Conservation (phyloP, 2,113 vertebrate genomes). For the Cavia porcellus region DNA sequence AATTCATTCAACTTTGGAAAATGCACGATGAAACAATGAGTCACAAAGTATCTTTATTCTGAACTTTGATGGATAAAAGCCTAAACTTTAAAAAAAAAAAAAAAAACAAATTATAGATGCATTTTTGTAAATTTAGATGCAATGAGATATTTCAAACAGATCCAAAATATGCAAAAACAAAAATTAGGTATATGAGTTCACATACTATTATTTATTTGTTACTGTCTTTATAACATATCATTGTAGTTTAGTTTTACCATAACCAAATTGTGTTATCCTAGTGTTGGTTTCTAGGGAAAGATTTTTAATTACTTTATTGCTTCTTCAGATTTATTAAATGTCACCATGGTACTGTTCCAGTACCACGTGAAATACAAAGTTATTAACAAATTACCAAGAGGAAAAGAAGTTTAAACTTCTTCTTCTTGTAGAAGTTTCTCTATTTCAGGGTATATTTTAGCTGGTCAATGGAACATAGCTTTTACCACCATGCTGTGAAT, state of each 20-base stretch:
- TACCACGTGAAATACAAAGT: conserved; percentile 64
- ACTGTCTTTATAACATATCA: background rate
- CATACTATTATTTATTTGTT: background rate
- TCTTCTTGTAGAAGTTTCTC: background rate
- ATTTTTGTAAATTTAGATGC: background rate
- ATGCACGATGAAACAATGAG: background rate
- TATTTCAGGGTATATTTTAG: conserved; percentile 45
- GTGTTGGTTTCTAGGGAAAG: conserved; percentile 49
- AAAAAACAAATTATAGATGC: background rate
- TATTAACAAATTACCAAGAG: conserved; percentile 64
- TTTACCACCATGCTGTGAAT: background rate
- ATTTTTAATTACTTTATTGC: conserved; percentile 71
- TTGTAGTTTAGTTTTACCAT: conserved; percentile 45
- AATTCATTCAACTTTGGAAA: background rate
- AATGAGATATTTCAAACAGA: background rate
- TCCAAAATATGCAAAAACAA: background rate
- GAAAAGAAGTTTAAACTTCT: conserved; percentile 41
- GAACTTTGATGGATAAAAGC: conserved; percentile 7
- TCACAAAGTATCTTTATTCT: conserved; percentile 3
- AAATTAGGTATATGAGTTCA: background rate
- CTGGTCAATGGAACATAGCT: background rate
- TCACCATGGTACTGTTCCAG: conserved; percentile 57
- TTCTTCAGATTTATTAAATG: conserved; percentile 65
- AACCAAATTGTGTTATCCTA: conserved; percentile 43
- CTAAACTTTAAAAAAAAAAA: background rate